Conservation (phyloP, 2,113 vertebrate genomes). For the Podilymbus podiceps region DNA sequence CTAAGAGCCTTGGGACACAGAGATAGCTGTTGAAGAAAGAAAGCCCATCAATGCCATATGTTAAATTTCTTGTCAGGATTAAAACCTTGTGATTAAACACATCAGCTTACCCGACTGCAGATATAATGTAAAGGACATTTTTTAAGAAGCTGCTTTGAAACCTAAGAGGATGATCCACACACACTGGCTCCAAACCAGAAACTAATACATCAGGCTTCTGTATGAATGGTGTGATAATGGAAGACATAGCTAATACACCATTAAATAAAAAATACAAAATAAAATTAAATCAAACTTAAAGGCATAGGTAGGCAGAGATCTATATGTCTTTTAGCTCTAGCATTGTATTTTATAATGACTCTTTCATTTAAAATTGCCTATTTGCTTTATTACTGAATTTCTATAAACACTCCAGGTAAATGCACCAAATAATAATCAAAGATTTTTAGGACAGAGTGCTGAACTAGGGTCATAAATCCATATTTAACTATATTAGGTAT, state of each 20-base stretch:
- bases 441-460: neutral
- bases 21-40: neutral
- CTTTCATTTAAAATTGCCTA: neutral
- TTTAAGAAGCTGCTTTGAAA: slow-evolving; percentile 15
- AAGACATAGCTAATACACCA: neutral
- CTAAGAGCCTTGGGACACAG: neutral
- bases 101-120: neutral
- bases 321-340: neutral
- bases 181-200: neutral
- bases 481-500: neutral
- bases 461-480: neutral
- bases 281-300: neutral
- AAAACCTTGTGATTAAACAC: neutral
- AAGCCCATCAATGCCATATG: neutral
- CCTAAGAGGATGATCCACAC: neutral
- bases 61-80: neutral
- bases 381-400: neutral
- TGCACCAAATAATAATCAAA: neutral
- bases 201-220: neutral
- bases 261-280: neutral
- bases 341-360: neutral
- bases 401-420: neutral
- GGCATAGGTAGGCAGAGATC: neutral
- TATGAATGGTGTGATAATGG: neutral
- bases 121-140: neutral